Percentiles rank a stretch among this genome's conserved stretches.
phyloP scores from a whole-genome alignment of 2,113 vertebrate species.

The Plectropomus leopardus region DNA sequence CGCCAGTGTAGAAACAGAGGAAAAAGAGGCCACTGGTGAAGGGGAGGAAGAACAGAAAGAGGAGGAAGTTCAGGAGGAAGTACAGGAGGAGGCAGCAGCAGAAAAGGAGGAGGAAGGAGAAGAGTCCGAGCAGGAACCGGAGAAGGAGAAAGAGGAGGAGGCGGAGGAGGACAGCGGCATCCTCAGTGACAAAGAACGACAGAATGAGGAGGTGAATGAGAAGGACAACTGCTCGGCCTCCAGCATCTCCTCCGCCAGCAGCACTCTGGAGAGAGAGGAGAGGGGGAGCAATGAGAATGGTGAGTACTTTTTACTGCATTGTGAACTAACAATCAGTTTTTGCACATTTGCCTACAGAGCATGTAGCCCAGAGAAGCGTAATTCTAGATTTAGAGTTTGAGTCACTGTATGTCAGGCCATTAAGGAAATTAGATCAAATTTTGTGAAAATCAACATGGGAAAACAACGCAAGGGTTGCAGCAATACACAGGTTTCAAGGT shows the following conservation, averaged over 20 bases:
- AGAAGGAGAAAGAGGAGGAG: slow-evolving; percentile 88
- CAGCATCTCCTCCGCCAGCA: slow-evolving; percentile 96
- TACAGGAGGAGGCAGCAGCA: slow-evolving; percentile 69
- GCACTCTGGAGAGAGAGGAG: slow-evolving; percentile 95
- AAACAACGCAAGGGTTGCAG: no score
- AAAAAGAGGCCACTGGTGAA: slow-evolving; percentile 50
- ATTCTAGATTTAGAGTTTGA: no score
- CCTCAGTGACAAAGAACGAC: slow-evolving; percentile 94
- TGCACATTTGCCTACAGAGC: no score
- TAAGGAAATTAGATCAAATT: no score
- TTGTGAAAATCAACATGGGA: no score
- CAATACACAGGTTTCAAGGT: no score
- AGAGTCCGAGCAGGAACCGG: slow-evolving; percentile 52
- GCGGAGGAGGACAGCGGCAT: slow-evolving; percentile 91
- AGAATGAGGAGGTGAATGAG: slow-evolving; percentile 96
- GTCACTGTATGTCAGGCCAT: no score
- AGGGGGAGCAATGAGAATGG: slow-evolving; percentile 88
- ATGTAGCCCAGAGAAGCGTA: no score
- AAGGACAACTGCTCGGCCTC: slow-evolving; percentile 94
- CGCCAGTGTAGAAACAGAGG: slow-evolving; percentile 62
- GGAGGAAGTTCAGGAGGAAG: slow-evolving; percentile 75
- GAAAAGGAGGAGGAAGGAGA: slow-evolving; percentile 63
- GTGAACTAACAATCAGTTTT: background rate
- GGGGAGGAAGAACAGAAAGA: slow-evolving; percentile 55
- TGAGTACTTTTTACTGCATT: slow-evolving; percentile 67